These are phyloP conservation scores for Propithecus deckenii DNA, from an alignment of 2,797 vertebrate genomes.

Conservation along the genomic window DNA sequence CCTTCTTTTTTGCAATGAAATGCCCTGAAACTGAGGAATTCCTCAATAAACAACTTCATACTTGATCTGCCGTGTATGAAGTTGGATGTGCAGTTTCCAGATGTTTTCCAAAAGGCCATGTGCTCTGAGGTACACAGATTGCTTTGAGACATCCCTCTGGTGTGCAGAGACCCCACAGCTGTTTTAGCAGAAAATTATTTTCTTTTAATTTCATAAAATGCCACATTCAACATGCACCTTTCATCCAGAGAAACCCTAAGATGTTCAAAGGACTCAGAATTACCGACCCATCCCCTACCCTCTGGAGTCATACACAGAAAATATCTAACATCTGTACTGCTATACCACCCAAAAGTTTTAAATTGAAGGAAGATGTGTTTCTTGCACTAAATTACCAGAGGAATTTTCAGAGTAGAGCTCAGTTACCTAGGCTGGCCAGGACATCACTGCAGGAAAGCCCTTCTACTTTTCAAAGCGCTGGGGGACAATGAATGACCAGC, in stretches of 20 bases:
- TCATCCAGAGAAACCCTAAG: constrained; percentile 65
- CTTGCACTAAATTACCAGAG: constrained; percentile 52
- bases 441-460: neutral
- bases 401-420: constrained; percentile 58
- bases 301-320: constrained; percentile 57
- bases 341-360: constrained; percentile 69
- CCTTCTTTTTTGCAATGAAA: neutral
- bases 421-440: constrained; percentile 14
- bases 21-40: constrained; percentile 62
- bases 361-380: constrained; percentile 75
- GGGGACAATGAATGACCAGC: neutral
- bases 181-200: constrained; percentile 68
- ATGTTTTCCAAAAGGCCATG: constrained; percentile 48
- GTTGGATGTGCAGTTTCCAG: constrained; percentile 61
- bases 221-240: constrained; percentile 63
- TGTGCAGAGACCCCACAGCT: constrained; percentile 34
- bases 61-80: constrained; percentile 40
- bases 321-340: constrained; percentile 73
- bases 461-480: neutral
- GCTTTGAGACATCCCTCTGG: constrained; percentile 10
- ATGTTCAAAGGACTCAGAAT: constrained; percentile 75
- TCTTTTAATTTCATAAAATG: constrained; percentile 70
- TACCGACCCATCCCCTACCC: neutral
- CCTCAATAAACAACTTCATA: constrained; percentile 69
- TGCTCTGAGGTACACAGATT: neutral